Evolutionary conservation across 2,113 vertebrate genomes (phyloP).

Genomic region (Leucopsar rothschildi): DNA sequence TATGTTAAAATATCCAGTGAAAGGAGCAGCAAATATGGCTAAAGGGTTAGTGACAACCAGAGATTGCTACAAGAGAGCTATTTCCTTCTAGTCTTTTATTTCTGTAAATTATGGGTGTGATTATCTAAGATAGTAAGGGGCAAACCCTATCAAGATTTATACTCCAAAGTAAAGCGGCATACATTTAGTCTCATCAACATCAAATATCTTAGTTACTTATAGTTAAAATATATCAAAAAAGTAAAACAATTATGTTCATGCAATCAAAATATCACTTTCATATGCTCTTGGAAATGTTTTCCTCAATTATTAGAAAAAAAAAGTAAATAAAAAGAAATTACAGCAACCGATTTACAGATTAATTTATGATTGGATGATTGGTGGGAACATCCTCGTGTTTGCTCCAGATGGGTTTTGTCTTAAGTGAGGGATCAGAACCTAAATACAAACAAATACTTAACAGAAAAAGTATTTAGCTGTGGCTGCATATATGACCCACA

Average conservation of each 20-base stretch:
- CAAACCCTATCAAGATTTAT: not conserved
- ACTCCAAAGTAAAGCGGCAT: not conserved
- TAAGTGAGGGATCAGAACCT: not conserved
- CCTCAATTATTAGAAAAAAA: not conserved
- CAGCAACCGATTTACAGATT: not conserved
- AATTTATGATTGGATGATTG: not conserved
- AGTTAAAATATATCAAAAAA: not conserved
- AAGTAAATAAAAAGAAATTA: not conserved
- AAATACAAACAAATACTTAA: not conserved
- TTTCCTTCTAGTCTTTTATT: not conserved
- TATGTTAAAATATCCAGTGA: not conserved
- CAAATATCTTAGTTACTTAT: not conserved
- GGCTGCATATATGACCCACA: not conserved
- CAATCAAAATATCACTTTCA: not conserved
- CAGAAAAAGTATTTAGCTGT: not conserved
- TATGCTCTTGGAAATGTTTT: not conserved
- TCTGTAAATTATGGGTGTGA: not conserved
- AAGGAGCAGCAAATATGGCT: not conserved
- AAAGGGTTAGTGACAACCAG: not conserved
- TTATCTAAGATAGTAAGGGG: not conserved
- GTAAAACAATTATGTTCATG: not conserved
- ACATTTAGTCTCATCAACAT: not conserved
- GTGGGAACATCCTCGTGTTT: not conserved
- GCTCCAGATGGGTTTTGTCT: not conserved
- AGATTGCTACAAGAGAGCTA: not conserved